Percentiles rank a stretch among this genome's conserved stretches.
These are phyloP conservation scores for Electrona antarctica DNA, from an alignment of 2,113 vertebrate genomes.

Conservation along the genomic window DNA sequence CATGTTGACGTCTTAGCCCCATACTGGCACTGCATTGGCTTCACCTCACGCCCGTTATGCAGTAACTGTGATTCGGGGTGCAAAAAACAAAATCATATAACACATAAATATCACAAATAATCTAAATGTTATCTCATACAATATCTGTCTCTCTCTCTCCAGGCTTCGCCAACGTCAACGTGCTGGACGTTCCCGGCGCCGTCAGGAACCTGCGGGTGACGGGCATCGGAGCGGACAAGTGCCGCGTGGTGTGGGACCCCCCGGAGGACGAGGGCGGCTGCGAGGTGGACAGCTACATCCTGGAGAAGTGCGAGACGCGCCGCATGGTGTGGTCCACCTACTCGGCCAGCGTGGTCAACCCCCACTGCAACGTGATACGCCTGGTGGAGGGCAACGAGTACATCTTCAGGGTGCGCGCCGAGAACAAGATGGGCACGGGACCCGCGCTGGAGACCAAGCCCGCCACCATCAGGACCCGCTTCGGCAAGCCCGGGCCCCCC, in stretches of 20 bases:
- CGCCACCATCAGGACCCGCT: conserved; percentile 92
- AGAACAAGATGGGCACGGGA: conserved; percentile 98
- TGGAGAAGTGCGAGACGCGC: conserved; percentile 98
- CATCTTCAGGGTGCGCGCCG: conserved; percentile 95
- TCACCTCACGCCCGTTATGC: no score
- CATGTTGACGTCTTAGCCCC: no score
- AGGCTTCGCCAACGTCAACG: conserved; percentile 90
- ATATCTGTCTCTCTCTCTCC: no score
- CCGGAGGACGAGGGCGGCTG: conserved; percentile 96
- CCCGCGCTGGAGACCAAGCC: conserved; percentile 92
- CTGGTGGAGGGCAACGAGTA: conserved; percentile 98
- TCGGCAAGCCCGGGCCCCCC: conserved; percentile 90
- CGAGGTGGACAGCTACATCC: conserved; percentile 97
- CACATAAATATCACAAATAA: no score
- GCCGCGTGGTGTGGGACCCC: conserved; percentile 91
- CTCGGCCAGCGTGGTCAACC: conserved; percentile 86
- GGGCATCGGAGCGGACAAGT: conserved; percentile 91
- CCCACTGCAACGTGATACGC: conserved; percentile 86
- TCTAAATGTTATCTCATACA: no score
- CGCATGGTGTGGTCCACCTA: conserved; percentile 98
- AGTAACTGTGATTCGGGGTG: no score
- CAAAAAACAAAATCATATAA: no score
- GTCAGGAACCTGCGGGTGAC: conserved; percentile 90
- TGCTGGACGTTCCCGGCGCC: conserved; percentile 93
- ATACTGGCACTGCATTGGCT: no score